A percentile compares a stretch with the other conserved stretches of the same genome.
Conservation (phyloP, 2,113 vertebrate genomes). For the Ptyas mucosa region DNA sequence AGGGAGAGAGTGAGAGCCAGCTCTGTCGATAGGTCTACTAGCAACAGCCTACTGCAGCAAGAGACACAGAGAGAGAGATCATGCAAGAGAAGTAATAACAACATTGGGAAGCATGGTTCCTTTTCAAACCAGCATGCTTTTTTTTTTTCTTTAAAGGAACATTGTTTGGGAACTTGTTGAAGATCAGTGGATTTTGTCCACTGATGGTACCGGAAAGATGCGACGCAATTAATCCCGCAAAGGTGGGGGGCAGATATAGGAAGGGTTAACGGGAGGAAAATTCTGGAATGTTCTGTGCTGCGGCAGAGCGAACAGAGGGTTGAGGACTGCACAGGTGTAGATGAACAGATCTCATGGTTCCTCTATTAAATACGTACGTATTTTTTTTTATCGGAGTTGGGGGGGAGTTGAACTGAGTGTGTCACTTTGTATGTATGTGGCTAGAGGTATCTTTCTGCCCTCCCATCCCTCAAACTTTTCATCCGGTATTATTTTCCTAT, state of each 20-base stretch:
- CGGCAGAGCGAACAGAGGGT: slow-evolving; percentile 62
- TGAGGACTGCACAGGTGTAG: slow-evolving; percentile 70
- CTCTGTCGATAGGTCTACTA: slow-evolving; percentile 80
- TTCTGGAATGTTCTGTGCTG: slow-evolving; percentile 85
- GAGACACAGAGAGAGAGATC: slow-evolving; percentile 73
- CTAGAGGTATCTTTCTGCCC: slow-evolving; percentile 53
- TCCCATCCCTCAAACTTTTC: slow-evolving; percentile 24
- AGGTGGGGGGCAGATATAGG: slow-evolving; percentile 63
- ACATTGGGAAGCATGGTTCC: slow-evolving; percentile 64
- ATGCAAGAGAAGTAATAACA: slow-evolving; percentile 67
- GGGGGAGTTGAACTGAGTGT: slow-evolving; percentile 51
- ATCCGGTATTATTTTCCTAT: slow-evolving; percentile 39
- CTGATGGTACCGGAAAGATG: slow-evolving; percentile 80
- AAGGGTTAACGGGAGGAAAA: slow-evolving; percentile 78
- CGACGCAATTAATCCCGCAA: slow-evolving; percentile 69
- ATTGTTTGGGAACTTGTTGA: slow-evolving; percentile 42
- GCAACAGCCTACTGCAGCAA: slow-evolving; percentile 83
- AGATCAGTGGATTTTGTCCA: slow-evolving; percentile 60
- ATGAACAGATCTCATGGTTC: slow-evolving; percentile 64
- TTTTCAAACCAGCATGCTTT: slow-evolving; percentile 36
- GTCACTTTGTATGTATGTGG: slow-evolving; percentile 10
- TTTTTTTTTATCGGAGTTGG: slow-evolving; percentile 57
- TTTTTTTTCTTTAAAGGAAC: slow-evolving; percentile 26
- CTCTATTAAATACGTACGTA: slow-evolving; percentile 71
- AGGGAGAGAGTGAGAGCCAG: slow-evolving; percentile 69